Evolutionary conservation across 1,140 invertebrate species (phyloP), one percentile per base, ranked within the genome.

Genomic region (Schlechtendalia chinensis): DNA sequence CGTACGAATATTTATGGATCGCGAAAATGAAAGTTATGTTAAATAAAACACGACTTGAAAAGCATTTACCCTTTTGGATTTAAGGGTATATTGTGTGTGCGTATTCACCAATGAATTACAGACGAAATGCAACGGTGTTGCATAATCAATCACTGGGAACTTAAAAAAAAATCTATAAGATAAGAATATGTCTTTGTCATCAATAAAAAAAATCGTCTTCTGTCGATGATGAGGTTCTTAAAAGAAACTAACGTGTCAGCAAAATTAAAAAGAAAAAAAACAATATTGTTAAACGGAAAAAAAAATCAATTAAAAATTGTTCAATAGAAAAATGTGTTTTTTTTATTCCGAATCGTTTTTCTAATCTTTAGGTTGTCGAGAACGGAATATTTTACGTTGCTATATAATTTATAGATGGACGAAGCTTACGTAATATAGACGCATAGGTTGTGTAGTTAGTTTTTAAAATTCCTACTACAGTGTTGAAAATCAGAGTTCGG

Each of bases 291-390:
- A 67, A 67, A 67, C 32, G 63, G 39, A n/a, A n/a, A n/a, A n/a
- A n/a, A 67, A 67, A 67, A 67, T 67, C 29, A n/a, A 67, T 67
- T 67, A 67, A 67, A 67, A 39, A n/a, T 67, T 39, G 63, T 67
- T 39, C 32, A 8, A 39, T 39, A 39, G n/a, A n/a, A n/a, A n/a
- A n/a, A n/a, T n/a, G n/a, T n/a, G n/a, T n/a, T n/a, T n/a, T n/a
- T n/a, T n/a, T n/a, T n/a, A n/a, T n/a, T n/a, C n/a, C n/a, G n/a
- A n/a, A n/a, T n/a, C n/a, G n/a, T n/a, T n/a, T n/a, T n/a, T n/a
- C n/a, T n/a, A n/a, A n/a, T n/a, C n/a, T n/a, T n/a, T n/a, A n/a
- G n/a, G n/a, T n/a, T n/a, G n/a, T n/a, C n/a, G n/a, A n/a, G n/a
- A n/a, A n/a, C n/a, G n/a, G n/a, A n/a, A n/a, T n/a, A n/a, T n/a